Evolutionary conservation across 2,113 vertebrate genomes (phyloP).

Genomic region (Notiomystis cincta): DNA sequence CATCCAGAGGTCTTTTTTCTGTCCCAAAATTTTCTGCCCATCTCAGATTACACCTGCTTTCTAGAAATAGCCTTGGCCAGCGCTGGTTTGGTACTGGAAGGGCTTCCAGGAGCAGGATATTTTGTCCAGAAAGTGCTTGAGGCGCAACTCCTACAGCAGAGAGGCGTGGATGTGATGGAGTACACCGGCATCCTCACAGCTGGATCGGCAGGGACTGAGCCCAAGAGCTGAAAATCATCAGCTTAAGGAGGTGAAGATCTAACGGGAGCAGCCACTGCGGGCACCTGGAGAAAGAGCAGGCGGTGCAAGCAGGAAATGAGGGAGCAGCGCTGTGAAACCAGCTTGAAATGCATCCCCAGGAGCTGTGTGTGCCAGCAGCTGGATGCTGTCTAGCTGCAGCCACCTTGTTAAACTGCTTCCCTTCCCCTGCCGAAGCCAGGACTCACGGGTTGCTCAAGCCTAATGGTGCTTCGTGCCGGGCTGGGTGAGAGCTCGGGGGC

Average conservation of each 20-base stretch:
- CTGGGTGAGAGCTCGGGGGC: background rate
- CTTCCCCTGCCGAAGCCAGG: background rate
- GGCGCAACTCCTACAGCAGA: background rate
- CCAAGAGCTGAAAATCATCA: background rate
- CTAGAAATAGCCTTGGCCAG: background rate
- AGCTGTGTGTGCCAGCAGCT: background rate
- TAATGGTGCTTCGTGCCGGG: background rate
- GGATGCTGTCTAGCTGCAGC: constrained; percentile 10
- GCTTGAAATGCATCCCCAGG: background rate
- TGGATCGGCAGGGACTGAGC: background rate
- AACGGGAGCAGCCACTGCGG: background rate
- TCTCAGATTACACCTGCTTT: background rate
- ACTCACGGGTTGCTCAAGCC: background rate
- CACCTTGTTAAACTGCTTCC: background rate
- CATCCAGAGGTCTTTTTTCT: background rate
- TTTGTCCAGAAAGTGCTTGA: background rate
- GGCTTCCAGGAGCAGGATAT: background rate
- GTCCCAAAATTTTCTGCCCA: background rate
- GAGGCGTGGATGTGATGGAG: background rate
- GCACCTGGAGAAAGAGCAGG: background rate
- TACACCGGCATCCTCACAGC: fast-evolving
- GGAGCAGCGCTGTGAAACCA: fast-evolving
- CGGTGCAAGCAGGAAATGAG: background rate
- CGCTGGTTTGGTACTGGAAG: background rate
- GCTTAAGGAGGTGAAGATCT: background rate